Evolutionary conservation across 2,113 vertebrate genomes (phyloP).

Genomic region (Lanius ludovicianus): DNA sequence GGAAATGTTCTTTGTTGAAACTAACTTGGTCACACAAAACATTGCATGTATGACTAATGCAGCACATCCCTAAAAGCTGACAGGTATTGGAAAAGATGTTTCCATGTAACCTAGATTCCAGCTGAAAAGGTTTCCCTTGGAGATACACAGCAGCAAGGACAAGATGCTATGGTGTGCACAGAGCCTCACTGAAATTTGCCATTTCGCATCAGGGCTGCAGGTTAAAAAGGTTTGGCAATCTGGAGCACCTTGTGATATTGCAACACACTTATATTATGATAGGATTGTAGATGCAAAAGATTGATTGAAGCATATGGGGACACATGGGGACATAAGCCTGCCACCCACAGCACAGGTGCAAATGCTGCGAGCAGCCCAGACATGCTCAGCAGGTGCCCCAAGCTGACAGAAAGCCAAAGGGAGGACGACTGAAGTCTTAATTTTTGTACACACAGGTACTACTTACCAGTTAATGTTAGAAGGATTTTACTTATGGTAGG

Average conservation of each 20-base stretch:
- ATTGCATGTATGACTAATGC: not conserved
- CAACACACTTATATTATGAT: not conserved
- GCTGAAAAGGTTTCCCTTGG: not conserved
- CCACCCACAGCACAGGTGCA: accelerated
- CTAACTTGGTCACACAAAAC: not conserved
- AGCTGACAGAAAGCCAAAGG: not conserved
- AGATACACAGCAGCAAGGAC: not conserved
- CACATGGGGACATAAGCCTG: not conserved
- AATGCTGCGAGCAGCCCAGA: not conserved
- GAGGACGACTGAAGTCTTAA: not conserved
- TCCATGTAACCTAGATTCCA: not conserved
- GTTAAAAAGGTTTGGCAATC: not conserved
- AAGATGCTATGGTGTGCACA: not conserved
- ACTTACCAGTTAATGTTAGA: not conserved
- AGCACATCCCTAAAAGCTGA: not conserved
- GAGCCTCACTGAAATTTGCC: not conserved
- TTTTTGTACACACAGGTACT: not conserved
- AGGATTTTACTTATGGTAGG: not conserved
- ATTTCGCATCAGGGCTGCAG: not conserved
- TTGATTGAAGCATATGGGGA: not conserved
- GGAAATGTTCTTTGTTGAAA: not conserved
- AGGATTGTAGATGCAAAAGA: not conserved
- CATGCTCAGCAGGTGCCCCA: not conserved
- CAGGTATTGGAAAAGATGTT: not conserved
- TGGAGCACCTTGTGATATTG: not conserved